These are phyloP conservation scores for Sepiola atlantica DNA, from an alignment of 2,888 invertebrate genomes.

Conservation along the genomic window DNA sequence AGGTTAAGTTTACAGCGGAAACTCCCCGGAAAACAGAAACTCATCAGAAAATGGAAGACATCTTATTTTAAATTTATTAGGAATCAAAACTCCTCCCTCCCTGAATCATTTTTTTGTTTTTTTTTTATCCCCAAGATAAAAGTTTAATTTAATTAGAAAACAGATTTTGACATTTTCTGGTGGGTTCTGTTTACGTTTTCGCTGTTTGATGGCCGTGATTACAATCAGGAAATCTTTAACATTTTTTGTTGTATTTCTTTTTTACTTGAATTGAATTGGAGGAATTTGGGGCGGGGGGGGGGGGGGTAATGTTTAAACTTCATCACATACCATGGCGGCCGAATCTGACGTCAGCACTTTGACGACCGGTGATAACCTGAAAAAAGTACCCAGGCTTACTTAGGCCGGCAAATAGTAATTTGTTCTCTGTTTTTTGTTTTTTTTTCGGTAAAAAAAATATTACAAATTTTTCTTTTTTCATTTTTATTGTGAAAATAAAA, in stretches of 20 bases:
- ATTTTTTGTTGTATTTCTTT: background rate
- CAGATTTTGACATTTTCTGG: background rate
- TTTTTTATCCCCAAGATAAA: background rate
- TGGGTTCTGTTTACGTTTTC: background rate
- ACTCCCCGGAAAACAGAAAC: background rate
- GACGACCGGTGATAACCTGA: too few species aligned
- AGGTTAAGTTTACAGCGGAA: conserved; percentile 17
- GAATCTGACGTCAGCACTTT: too few species aligned
- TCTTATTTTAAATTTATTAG: background rate
- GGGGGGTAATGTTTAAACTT: too few species aligned
- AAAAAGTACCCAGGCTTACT: too few species aligned
- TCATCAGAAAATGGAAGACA: background rate
- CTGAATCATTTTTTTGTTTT: background rate
- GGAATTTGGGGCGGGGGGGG: too few species aligned
- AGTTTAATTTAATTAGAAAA: background rate
- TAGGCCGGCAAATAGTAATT: too few species aligned
- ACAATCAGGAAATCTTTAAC: background rate
- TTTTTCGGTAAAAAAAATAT: too few species aligned
- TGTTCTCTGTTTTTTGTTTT: too few species aligned
- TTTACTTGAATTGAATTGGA: background rate
- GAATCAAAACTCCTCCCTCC: background rate
- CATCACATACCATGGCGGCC: too few species aligned
- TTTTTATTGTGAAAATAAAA: too few species aligned
- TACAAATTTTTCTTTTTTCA: too few species aligned
- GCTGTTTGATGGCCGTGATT: background rate